Conservation (phyloP, 2,113 vertebrate species). For the Tympanuchus pallidicinctus region DNA sequence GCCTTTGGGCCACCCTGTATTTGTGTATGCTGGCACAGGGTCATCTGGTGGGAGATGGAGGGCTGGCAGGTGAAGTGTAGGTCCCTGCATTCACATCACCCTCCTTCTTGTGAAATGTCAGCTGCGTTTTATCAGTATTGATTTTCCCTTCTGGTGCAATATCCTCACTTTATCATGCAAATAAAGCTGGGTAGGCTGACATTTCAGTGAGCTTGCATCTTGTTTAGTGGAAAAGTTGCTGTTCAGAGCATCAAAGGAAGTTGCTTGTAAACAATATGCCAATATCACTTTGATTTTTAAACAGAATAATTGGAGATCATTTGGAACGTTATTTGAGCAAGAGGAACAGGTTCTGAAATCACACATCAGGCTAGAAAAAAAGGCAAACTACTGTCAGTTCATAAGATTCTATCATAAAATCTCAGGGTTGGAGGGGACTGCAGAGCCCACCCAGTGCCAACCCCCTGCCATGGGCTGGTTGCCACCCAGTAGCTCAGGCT, state of each 20-base stretch:
- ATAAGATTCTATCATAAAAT: neutral
- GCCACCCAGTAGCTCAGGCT: no score
- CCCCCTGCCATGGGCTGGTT: no score
- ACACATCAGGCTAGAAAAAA: neutral
- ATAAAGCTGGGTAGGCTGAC: neutral
- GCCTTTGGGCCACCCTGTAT: neutral
- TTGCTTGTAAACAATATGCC: neutral
- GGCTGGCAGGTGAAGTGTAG: neutral
- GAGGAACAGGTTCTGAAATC: neutral
- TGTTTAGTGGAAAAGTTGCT: slow-evolving; percentile 4
- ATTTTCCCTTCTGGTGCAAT: slow-evolving; percentile 4
- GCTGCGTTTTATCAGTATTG: neutral
- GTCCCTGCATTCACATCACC: neutral
- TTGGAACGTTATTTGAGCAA: neutral
- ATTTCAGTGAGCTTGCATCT: neutral
- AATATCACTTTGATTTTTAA: neutral
- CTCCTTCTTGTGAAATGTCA: neutral
- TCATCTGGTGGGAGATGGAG: neutral
- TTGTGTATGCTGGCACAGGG: neutral
- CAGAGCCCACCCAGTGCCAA: neutral
- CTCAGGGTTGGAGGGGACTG: neutral
- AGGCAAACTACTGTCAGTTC: neutral
- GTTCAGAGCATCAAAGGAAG: slow-evolving; percentile 26
- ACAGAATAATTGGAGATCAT: neutral
- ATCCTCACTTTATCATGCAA: neutral